These are phyloP conservation scores for Characodon lateralis DNA, from an alignment of 2,797 vertebrate species.

Conservation along the genomic window DNA sequence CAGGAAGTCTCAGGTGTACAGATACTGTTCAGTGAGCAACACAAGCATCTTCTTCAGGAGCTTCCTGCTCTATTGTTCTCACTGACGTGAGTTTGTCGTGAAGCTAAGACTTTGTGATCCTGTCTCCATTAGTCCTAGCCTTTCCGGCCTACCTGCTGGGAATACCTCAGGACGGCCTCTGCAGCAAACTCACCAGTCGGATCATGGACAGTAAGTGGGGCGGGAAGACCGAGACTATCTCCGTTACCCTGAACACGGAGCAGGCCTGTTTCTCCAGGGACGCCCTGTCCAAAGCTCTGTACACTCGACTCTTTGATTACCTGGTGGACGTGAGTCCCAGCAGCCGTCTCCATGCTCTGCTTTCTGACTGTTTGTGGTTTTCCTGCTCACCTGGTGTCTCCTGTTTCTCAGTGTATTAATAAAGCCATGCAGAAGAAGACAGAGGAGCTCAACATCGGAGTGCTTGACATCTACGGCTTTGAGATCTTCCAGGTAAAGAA, in stretches of 20 bases:
- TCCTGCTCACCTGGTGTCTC: background rate
- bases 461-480: constrained; percentile 88
- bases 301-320: constrained; percentile 84
- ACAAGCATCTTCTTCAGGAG: background rate
- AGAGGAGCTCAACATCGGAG: constrained; percentile 85
- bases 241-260: constrained; percentile 84
- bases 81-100: background rate
- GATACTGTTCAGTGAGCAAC: background rate
- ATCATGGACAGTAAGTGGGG: constrained; percentile 88
- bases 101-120: background rate
- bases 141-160: constrained; percentile 85
- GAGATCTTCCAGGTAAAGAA: constrained; percentile 86
- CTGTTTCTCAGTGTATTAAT: constrained; percentile 77
- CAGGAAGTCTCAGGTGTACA: background rate
- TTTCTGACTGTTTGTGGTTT: too few species aligned
- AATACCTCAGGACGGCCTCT: constrained; percentile 80
- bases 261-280: constrained; percentile 84
- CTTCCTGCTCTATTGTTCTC: too few species aligned
- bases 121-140: constrained; percentile 76
- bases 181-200: constrained; percentile 84
- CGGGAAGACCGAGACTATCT: constrained; percentile 81
- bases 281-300: constrained; percentile 84
- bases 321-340: constrained; percentile 81
- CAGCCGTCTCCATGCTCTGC: background rate
- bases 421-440: constrained; percentile 85